A percentile compares a stretch with the other conserved stretches of the same genome.
Evolutionary conservation across 2,888 invertebrate species (phyloP).

Genomic region (Torymus tubicola): DNA sequence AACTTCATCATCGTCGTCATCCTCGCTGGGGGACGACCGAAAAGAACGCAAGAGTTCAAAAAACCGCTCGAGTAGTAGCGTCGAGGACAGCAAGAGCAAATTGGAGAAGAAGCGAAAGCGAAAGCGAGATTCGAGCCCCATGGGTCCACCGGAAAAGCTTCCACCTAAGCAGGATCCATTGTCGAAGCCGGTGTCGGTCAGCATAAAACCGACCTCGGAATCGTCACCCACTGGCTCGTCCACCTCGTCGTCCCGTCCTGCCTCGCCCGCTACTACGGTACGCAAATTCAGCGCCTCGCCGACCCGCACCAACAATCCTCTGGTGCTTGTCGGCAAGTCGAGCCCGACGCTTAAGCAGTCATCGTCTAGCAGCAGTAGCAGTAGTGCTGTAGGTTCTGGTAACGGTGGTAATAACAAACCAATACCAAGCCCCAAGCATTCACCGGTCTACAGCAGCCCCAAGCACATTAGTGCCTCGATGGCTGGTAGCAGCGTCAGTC

Average conservation of each 20-base stretch:
- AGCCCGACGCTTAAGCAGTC: slow-evolving; percentile 74
- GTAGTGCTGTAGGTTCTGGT: slow-evolving; percentile 43
- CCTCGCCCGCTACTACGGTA: slow-evolving; percentile 82
- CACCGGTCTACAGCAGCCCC: slow-evolving; percentile 86
- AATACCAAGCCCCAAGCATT: slow-evolving; percentile 85
- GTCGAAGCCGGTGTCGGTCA: slow-evolving; percentile 85
- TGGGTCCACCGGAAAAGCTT: slow-evolving; percentile 87
- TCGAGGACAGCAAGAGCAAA: slow-evolving; percentile 76
- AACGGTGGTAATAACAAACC: slow-evolving; percentile 77
- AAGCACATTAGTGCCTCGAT: slow-evolving; percentile 80
- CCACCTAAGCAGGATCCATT: slow-evolving; percentile 85
- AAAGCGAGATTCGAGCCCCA: slow-evolving; percentile 86
- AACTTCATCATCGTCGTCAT: not conserved
- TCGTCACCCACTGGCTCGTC: slow-evolving; percentile 77
- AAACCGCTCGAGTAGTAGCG: slow-evolving; percentile 66
- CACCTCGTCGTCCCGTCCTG: slow-evolving; percentile 75
- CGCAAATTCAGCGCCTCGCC: slow-evolving; percentile 83
- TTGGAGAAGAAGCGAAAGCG: slow-evolving; percentile 85
- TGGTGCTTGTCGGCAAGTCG: slow-evolving; percentile 81
- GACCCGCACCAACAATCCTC: slow-evolving; percentile 80
- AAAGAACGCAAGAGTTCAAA: slow-evolving; percentile 77
- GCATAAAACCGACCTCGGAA: slow-evolving; percentile 82
- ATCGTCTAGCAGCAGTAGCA: slow-evolving; percentile 69
- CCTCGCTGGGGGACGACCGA: slow-evolving; percentile 63
- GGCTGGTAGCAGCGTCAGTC: slow-evolving; percentile 85